A percentile compares a stretch with the other conserved stretches of the same genome.
Conservation (phyloP, 2,888 invertebrate genomes). For the Drosophila colorata region DNA sequence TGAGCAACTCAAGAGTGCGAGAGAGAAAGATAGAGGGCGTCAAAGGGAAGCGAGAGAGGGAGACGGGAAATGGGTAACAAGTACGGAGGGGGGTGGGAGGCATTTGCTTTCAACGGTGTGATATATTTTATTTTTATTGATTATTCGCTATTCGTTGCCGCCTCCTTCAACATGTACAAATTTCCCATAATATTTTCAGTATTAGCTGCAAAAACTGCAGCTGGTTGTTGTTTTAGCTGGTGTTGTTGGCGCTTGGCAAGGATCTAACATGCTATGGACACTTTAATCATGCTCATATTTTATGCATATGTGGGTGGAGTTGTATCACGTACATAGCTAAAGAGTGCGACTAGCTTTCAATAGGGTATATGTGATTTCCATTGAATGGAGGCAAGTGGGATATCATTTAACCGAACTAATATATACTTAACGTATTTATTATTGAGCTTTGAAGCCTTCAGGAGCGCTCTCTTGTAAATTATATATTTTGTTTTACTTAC, state of each 20-base stretch:
- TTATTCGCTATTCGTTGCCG: constrained; percentile 65
- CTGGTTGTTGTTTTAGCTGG: constrained; percentile 23
- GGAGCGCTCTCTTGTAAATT: not conserved
- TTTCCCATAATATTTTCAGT: constrained; percentile 69
- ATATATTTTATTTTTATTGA: constrained; percentile 81
- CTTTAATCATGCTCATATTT: constrained; percentile 78
- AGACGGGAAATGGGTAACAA: constrained; percentile 12
- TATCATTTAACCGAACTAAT: constrained; percentile 10
- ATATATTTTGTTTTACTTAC: too few relatives aligned
- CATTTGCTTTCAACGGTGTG: constrained; percentile 71
- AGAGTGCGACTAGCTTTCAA: constrained; percentile 4
- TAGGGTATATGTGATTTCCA: constrained; percentile 6
- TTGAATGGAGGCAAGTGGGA: constrained; percentile 2
- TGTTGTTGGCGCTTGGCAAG: constrained; percentile 41
- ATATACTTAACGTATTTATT: constrained; percentile 7
- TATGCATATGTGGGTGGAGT: constrained; percentile 56
- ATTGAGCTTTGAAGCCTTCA: not conserved
- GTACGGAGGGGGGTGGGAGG: constrained; percentile 17
- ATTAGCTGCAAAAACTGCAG: constrained; percentile 45
- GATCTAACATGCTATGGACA: constrained; percentile 74
- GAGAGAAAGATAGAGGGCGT: constrained; percentile 10
- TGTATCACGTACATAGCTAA: constrained; percentile 3
- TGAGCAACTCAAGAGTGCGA: constrained; percentile 59
- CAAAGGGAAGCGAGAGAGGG: not conserved
- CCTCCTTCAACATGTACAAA: constrained; percentile 60